Evolutionary conservation across 2,888 invertebrate genomes (phyloP).

Genomic region (Monochamus alternatus): DNA sequence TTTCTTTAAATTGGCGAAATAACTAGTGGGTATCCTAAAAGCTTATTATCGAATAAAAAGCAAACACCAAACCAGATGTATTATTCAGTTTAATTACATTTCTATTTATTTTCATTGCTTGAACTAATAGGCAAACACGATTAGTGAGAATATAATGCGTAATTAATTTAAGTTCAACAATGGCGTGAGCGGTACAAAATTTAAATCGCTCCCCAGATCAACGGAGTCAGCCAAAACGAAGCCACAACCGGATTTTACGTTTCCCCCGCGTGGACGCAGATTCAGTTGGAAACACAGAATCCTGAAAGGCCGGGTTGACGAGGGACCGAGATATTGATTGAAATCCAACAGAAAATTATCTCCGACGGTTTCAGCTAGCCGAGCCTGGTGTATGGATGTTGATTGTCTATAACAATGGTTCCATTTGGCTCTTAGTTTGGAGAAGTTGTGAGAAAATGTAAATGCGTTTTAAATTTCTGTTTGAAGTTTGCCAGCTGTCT

Average conservation of each 20-base stretch:
- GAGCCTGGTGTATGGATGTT: constrained; percentile 7
- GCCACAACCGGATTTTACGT: constrained; percentile 14
- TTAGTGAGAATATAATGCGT: neutral
- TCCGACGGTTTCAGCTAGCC: neutral
- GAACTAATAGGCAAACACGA: no score
- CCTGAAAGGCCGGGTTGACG: neutral
- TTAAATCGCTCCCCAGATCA: neutral
- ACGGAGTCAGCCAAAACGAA: neutral
- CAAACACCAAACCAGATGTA: no score
- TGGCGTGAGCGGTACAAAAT: neutral
- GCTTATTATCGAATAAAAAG: no score
- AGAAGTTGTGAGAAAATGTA: neutral
- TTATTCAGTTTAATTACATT: no score
- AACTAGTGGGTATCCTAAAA: no score
- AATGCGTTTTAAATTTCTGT: constrained; percentile 6
- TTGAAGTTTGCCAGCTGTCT: constrained; percentile 1
- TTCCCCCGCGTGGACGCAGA: constrained; percentile 9
- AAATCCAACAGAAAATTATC: constrained; percentile 20
- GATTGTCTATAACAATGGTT: constrained; percentile 14
- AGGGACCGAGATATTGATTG: constrained; percentile 9
- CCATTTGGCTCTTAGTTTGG: constrained; percentile 2
- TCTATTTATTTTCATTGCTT: no score
- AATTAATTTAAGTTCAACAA: neutral
- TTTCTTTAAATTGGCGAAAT: no score
- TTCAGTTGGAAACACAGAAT: constrained; percentile 5